These are phyloP conservation scores for Myocastor coypus DNA, from an alignment of 2,113 vertebrate species.

Conservation along the genomic window DNA sequence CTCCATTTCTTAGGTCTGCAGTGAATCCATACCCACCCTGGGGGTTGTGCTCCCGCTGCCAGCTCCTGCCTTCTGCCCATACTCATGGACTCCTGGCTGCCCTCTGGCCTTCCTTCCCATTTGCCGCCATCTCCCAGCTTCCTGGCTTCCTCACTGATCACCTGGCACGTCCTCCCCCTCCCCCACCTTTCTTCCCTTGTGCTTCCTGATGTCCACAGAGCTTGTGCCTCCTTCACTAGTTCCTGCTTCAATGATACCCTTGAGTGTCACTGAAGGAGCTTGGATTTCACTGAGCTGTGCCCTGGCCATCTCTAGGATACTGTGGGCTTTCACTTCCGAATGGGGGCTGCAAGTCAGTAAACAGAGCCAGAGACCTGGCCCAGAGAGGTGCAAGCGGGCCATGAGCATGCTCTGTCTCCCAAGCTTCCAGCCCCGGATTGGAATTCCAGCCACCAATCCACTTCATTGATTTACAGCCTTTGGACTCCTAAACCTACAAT, in stretches of 20 bases:
- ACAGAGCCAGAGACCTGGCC: background rate
- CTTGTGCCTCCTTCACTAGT: background rate
- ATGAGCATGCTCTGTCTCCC: fast-evolving
- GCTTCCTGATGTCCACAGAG: fast-evolving
- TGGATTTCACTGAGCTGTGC: background rate
- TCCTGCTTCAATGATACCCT: background rate
- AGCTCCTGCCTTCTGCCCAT: no score
- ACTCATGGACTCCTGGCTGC: background rate
- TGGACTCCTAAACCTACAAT: background rate
- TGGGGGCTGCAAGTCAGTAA: background rate
- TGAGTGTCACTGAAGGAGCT: background rate
- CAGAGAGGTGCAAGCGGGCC: background rate
- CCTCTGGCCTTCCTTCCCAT: background rate
- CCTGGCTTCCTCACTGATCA: background rate
- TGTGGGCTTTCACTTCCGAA: fast-evolving
- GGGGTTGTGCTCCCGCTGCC: background rate
- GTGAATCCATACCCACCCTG: no score
- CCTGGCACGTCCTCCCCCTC: background rate
- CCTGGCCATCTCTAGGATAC: background rate
- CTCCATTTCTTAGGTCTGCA: background rate
- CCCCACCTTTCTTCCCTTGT: background rate
- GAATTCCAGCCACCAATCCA: background rate
- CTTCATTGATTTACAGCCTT: background rate
- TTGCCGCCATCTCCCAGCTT: background rate
- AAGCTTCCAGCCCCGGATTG: background rate